phyloP scores from a whole-genome alignment of 2,888 invertebrate genomes.

The Drosophila lutescens region DNA sequence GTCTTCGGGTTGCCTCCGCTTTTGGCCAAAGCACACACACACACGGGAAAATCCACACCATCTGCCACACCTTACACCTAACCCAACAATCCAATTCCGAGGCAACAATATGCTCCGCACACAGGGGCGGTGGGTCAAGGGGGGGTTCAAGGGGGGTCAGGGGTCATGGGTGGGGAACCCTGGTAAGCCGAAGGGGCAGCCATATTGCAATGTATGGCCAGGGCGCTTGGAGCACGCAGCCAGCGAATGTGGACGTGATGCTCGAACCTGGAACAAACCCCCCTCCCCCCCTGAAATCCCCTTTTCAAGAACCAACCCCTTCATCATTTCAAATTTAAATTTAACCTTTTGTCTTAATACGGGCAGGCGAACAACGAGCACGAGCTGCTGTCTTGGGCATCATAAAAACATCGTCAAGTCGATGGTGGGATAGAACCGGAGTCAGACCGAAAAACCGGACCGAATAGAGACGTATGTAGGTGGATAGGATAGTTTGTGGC shows the following conservation, averaged over 20 bases:
- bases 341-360: conserved; percentile 81
- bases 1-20: conserved; percentile 12
- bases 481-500: too few relatives aligned
- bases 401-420: conserved; percentile 55
- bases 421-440: conserved; percentile 33
- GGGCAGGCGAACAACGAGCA: conserved; percentile 52
- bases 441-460: conserved; percentile 27
- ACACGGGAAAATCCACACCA: conserved; percentile 64
- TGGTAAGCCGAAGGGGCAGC: conserved; percentile 49
- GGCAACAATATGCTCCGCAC: conserved; percentile 71
- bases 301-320: conserved; percentile 11
- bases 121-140: background rate
- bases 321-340: conserved; percentile 79
- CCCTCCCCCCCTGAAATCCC: background rate
- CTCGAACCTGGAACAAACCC: conserved; percentile 39
- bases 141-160: background rate
- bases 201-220: conserved; percentile 74
- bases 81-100: conserved; percentile 79
- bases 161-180: conserved; percentile 1
- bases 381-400: conserved; percentile 47
- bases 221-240: conserved; percentile 60
- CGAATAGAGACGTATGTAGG: conserved; percentile 29
- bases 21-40: conserved; percentile 13
- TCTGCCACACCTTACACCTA: conserved; percentile 80
- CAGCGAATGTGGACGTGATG: conserved; percentile 59